Base-by-base conservation (phyloP, 2,797 vertebrate genomes). In the Trematomus bernacchii region DNA sequence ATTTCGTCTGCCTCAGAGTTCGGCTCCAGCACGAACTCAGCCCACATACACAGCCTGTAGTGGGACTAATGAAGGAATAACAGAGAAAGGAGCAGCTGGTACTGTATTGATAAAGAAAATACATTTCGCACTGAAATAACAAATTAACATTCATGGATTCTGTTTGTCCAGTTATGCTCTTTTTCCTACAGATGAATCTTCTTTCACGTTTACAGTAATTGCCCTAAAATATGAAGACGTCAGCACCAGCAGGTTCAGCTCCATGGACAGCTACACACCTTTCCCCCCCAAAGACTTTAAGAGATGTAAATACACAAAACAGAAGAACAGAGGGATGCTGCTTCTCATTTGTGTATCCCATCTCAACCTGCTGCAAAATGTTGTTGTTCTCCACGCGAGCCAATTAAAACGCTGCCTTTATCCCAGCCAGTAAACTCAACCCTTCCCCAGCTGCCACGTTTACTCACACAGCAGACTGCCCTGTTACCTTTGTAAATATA, bases 361-460 rank as follows among this genome's bases (percentile, higher is more conserved):
- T 37, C 74, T 80, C 54, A 65, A 80, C 59, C 64, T 81, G 64
- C 65, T 77, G 42, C 60, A 77, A 79, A 68, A 65, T 74, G 66
- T 76, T 84, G 73, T 74, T 83, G 54, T 82, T 84, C 61, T 65
- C 50, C 55, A 61, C 37, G 55, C 7, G 62, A 85, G 76, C 66
- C 84, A 88, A 80, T 77, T 84, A 87, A 88, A 88, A 79, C 16
- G 15, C 21, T 51, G 33, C 15, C 67, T 72, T 76, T 53, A 59
- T 73, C 47, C 40, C 47, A 55, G 66, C 37, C 62, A 30, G 48
- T 65, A 71, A 73, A 82, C 63, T 64, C 71, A 70, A 43, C 33
- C 18, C 48, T 55, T 66, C 61, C 57, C 66, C 73, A 80, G 68
- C 58, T 83, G 63, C 60, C 7, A 5, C 47, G 46, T 68, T 67